Evolutionary conservation across 2,113 vertebrate genomes (phyloP).

Genomic region (Plectropomus leopardus): DNA sequence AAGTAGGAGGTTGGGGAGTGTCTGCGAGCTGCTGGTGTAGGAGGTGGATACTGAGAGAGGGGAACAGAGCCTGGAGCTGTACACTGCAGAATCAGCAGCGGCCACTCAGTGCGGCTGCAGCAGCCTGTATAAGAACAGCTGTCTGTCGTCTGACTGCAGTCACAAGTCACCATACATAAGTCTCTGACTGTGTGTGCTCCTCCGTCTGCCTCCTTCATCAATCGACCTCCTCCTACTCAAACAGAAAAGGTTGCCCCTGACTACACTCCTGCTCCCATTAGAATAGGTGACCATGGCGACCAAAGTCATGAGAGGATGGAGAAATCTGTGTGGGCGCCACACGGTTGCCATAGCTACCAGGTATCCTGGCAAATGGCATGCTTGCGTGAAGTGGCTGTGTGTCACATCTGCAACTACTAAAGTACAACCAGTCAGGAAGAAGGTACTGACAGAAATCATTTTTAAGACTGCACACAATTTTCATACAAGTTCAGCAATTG

Average conservation of each 20-base stretch:
- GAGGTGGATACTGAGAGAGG: neutral
- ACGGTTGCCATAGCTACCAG: constrained; percentile 61
- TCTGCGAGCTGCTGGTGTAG: neutral
- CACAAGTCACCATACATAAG: neutral
- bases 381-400: constrained; percentile 46
- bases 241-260: constrained; percentile 12
- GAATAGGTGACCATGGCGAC: constrained; percentile 67
- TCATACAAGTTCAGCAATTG: neutral
- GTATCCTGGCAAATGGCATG: constrained; percentile 57
- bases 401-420: constrained; percentile 17
- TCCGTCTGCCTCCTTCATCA: neutral
- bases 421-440: neutral
- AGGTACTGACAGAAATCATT: neutral
- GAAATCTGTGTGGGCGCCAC: constrained; percentile 58
- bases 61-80: neutral
- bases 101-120: neutral
- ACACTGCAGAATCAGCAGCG: neutral
- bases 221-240: neutral
- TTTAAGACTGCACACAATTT: neutral
- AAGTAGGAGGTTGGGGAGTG: neutral
- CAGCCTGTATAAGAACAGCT: neutral
- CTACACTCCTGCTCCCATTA: constrained; percentile 36
- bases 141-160: neutral
- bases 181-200: constrained; percentile 7
- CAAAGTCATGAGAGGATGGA: constrained; percentile 53